These are phyloP conservation scores for Cyanocitta stelleri DNA, from an alignment of 2,113 vertebrate species.

Conservation along the genomic window DNA sequence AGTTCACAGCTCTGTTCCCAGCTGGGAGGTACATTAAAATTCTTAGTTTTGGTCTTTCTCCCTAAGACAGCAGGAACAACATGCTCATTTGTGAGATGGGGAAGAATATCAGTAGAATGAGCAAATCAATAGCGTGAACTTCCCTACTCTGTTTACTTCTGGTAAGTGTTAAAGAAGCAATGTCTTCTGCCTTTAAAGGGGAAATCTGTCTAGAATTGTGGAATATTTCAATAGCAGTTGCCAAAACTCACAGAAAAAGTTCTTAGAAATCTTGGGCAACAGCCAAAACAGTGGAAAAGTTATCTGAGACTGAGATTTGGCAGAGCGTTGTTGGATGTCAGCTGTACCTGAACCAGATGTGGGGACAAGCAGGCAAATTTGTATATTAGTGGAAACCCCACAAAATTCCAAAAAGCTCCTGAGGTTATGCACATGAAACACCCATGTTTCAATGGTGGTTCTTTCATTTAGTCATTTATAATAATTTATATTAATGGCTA, in stretches of 20 bases:
- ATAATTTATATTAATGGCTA: neutral
- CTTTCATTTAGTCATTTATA: neutral
- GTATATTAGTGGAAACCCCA: neutral
- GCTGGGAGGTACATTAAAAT: slow-evolving; percentile 19
- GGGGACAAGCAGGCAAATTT: slow-evolving; percentile 2
- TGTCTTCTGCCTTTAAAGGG: slow-evolving; percentile 60
- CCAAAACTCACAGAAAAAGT: neutral
- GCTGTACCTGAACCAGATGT: neutral
- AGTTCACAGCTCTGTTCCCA: slow-evolving; percentile 34
- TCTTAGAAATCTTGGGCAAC: neutral
- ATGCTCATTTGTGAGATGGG: slow-evolving; percentile 58
- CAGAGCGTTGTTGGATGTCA: neutral
- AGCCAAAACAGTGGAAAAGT: neutral
- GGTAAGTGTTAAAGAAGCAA: slow-evolving; percentile 54
- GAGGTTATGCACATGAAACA: neutral
- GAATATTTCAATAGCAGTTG: neutral
- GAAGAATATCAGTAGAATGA: slow-evolving; percentile 54
- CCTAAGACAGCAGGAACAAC: slow-evolving; percentile 58
- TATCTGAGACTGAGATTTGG: neutral
- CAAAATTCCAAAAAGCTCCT: neutral
- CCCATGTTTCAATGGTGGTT: neutral
- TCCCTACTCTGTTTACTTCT: slow-evolving; percentile 55
- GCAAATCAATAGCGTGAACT: slow-evolving; percentile 57
- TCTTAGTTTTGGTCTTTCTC: slow-evolving; percentile 57
- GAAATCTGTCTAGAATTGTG: slow-evolving; percentile 22